Conservation (phyloP, 1,140 invertebrate species). For the Sarcophaga bullata region DNA sequence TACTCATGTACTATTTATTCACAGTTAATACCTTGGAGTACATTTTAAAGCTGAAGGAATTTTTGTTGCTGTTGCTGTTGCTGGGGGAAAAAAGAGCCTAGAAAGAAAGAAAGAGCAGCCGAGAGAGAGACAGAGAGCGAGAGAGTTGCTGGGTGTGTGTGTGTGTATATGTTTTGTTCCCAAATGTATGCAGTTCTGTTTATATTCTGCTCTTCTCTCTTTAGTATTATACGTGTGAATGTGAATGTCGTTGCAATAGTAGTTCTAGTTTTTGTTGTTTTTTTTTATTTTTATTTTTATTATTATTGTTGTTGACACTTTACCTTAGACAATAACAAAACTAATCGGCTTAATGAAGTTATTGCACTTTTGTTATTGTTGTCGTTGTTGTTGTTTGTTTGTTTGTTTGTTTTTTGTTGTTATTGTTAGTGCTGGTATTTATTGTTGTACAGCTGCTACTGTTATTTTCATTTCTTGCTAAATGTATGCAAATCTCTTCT, state of each 20-base stretch:
- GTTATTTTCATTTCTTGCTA: neutral
- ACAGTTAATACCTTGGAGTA: slow-evolving; percentile 10
- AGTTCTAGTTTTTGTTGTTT: neutral
- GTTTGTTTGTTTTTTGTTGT: neutral
- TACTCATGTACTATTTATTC: no score
- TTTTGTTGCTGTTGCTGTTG: no score
- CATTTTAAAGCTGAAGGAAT: neutral
- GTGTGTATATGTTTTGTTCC: no score
- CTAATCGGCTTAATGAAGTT: slow-evolving; percentile 26
- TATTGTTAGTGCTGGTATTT: neutral
- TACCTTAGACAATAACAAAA: slow-evolving; percentile 25
- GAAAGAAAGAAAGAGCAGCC: no score
- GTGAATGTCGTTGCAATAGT: neutral
- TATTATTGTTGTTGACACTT: slow-evolving; percentile 30
- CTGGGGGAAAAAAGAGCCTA: no score
- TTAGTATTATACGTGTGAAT: no score
- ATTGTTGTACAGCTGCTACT: no score
- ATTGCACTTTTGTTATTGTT: slow-evolving; percentile 3
- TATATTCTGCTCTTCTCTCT: no score
- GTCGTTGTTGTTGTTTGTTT: neutral
- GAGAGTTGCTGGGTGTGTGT: no score
- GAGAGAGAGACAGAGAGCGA: no score
- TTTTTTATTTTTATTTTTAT: neutral
- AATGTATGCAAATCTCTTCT: slow-evolving; percentile 10
- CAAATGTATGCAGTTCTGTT: no score